Base-by-base conservation (phyloP, 2,797 vertebrate genomes). In the Pachyuromys duprasi region DNA sequence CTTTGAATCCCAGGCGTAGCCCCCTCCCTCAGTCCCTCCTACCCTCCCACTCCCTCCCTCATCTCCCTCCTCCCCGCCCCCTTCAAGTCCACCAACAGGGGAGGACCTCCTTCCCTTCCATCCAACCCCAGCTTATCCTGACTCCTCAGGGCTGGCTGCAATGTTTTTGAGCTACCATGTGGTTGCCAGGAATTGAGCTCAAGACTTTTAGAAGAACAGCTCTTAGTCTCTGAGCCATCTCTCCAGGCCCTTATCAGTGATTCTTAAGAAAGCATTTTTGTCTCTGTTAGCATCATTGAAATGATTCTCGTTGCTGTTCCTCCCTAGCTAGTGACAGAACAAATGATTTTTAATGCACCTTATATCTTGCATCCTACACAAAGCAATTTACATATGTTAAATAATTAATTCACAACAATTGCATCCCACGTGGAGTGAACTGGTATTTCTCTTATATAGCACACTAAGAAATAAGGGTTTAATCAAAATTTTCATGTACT, bases 401-500 rank as follows among this genome's bases (percentile, higher is more conserved):
- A 36, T 57, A 83, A 63, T 69, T 76, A 94, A 79, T 93, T 18
- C 8, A 62, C 4, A 87, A 31, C 13, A 86, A 90, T 57, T 12
- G 0, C 70, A 69, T 36, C 7, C 3, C 28, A n/a, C 55, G 0
- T 55, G 15, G 14, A 31, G 1, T 39, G 1, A 12, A 57, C 24
- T 95, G 2, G 2, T 62, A 3, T 90, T 94, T 70, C 63, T 2
- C 11, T 17, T 82, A 33, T 24, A 83, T 28, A 91, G 76, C 28
- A 93, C 33, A 84, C 72, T 60, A 91, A 72, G 24, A 97, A 94
- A 93, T 15, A 65, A 42, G 95, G 33, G 14, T 53, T 89, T 69
- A 94, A 86, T 70, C 2, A 42, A 3, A 57, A 18, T 72, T 57
- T 70, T 72, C 65, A 69, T 70, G 4, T 78, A 36, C 7, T 74